Percentiles rank a stretch among this genome's conserved stretches.
Evolutionary conservation across 2,888 invertebrate genomes (phyloP).

Genomic region (Tipula lateralis): DNA sequence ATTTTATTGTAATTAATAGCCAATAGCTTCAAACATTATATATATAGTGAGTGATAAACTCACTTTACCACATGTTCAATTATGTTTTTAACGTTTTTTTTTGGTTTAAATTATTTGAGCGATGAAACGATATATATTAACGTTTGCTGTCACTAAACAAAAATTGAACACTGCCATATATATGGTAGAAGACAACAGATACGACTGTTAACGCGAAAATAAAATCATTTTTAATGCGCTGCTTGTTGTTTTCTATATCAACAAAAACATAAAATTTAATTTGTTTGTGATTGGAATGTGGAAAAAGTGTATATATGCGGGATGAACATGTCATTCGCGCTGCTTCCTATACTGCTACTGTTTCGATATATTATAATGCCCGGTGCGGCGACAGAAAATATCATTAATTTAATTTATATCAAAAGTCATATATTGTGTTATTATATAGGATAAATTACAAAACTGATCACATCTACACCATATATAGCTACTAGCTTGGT

Average conservation of each 20-base stretch:
- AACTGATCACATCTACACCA: neutral
- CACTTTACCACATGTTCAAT: neutral
- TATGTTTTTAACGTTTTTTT: neutral
- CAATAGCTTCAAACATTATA: neutral
- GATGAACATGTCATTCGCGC: neutral
- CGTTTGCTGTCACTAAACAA: neutral
- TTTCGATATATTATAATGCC: neutral
- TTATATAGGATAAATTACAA: neutral
- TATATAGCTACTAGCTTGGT: neutral
- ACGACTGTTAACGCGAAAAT: neutral
- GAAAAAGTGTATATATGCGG: neutral
- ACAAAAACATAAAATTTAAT: neutral
- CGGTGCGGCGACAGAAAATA: neutral
- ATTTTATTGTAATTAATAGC: neutral
- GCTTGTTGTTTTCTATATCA: neutral
- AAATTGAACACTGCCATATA: neutral
- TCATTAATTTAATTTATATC: conserved; percentile 4
- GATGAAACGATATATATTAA: neutral
- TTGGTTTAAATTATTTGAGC: neutral
- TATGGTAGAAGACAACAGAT: neutral
- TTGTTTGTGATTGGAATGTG: neutral
- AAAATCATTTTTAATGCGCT: neutral
- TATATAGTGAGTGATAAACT: neutral
- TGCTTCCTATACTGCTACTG: neutral
- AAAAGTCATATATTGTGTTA: neutral